Evolutionary conservation across 2,113 vertebrate species (phyloP).

Genomic region (Rattus norvegicus): GRCr8 NC_086025.1:10680501-10681000

Average conservation of each 20-base stretch:
- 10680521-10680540: neutral
- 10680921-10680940: conserved; percentile 90
- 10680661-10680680: conserved; percentile 90
- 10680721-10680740: conserved; percentile 89
- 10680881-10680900: conserved; percentile 89
- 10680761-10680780: conserved; percentile 91
- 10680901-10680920: conserved; percentile 62
- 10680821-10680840: conserved; percentile 69
- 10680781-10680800: conserved; percentile 91
- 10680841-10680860: conserved; percentile 88
- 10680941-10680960: conserved; percentile 90
- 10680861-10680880: conserved; percentile 91
- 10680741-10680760: conserved; percentile 74
- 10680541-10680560: neutral
- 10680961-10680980: conserved; percentile 94
- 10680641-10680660: too few species aligned
- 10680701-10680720: conserved; percentile 95
- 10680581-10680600: neutral
- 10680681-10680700: conserved; percentile 91
- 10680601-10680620: neutral
- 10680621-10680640: neutral
- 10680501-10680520: neutral
- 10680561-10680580: neutral
- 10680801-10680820: conserved; percentile 94
- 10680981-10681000: conserved; percentile 94